Conservation (phyloP, 1,140 invertebrate species). For the Adoxophyes honmai region DNA sequence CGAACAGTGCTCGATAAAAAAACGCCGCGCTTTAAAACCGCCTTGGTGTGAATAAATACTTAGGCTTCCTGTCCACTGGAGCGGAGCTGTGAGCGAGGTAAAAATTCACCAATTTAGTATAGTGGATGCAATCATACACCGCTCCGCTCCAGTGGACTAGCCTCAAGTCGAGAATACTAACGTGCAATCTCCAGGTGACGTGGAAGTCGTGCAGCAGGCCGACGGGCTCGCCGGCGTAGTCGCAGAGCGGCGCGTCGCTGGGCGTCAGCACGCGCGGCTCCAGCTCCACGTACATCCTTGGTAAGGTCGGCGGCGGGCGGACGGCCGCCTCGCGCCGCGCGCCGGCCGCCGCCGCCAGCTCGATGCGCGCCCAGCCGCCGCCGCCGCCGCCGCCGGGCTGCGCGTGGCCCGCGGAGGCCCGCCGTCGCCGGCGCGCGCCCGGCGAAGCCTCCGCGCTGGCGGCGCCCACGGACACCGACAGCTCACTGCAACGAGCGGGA, state of each 20-base stretch:
- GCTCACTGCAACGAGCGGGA: too few relatives aligned
- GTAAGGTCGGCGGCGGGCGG: constrained; percentile 53
- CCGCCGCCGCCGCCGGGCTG: constrained; percentile 18
- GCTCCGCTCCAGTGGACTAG: too few relatives aligned
- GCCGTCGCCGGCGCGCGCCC: constrained; percentile 19
- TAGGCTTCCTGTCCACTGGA: too few relatives aligned
- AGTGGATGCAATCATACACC: too few relatives aligned
- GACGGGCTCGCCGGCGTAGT: constrained; percentile 54
- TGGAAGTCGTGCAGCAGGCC: constrained; percentile 62
- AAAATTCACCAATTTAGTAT: too few relatives aligned
- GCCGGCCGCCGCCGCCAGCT: constrained; percentile 24
- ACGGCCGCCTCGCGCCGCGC: constrained; percentile 24
- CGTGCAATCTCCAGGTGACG: constrained; percentile 50
- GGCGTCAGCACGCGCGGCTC: constrained; percentile 47
- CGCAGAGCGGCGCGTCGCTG: constrained; percentile 44
- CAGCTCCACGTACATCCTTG: constrained; percentile 55
- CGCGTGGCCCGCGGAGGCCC: too few relatives aligned
- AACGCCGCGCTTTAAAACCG: too few relatives aligned
- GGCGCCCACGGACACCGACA: too few relatives aligned
- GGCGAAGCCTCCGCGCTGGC: constrained; percentile 15
- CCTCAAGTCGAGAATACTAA: constrained; percentile 20
- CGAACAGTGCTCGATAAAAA: too few relatives aligned
- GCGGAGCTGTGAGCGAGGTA: too few relatives aligned
- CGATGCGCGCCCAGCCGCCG: constrained; percentile 18
- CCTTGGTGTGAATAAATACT: too few relatives aligned